Evolutionary conservation across 2,113 vertebrate genomes (phyloP).

Genomic region (Entelurus aequoreus): DNA sequence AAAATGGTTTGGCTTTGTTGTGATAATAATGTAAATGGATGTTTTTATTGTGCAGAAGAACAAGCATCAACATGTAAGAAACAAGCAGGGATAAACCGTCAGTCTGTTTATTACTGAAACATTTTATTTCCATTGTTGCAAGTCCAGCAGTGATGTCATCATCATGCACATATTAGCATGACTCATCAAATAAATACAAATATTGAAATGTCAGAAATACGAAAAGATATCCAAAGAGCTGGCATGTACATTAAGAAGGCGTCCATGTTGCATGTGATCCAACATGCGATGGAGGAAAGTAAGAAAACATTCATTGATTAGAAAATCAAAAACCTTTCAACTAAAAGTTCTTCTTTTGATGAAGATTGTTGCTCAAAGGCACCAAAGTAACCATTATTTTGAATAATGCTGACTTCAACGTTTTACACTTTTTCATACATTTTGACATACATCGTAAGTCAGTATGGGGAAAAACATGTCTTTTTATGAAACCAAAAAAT

Average conservation of each 20-base stretch:
- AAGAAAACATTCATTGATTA: slow-evolving; percentile 42
- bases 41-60: not conserved
- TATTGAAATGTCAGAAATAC: not conserved
- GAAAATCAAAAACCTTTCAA: not conserved
- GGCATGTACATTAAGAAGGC: no score
- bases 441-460: not conserved
- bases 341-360: not conserved
- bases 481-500: no score
- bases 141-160: slow-evolving; percentile 83
- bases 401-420: not conserved
- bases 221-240: no score
- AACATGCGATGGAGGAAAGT: not conserved
- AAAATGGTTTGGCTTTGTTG: no score
- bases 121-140: slow-evolving; percentile 87
- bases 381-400: not conserved
- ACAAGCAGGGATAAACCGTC: slow-evolving; percentile 12
- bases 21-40: no score
- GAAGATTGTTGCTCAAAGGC: not conserved
- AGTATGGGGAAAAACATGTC: no score
- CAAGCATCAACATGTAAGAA: slow-evolving; percentile 17
- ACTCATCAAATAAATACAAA: slow-evolving; percentile 82
- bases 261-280: not conserved
- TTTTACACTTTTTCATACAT: not conserved
- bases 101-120: slow-evolving; percentile 84
- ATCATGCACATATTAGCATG: slow-evolving; percentile 88